Evolutionary conservation across 2,888 invertebrate species (phyloP).

Genomic region (Pyrrhosoma nymphula): DNA sequence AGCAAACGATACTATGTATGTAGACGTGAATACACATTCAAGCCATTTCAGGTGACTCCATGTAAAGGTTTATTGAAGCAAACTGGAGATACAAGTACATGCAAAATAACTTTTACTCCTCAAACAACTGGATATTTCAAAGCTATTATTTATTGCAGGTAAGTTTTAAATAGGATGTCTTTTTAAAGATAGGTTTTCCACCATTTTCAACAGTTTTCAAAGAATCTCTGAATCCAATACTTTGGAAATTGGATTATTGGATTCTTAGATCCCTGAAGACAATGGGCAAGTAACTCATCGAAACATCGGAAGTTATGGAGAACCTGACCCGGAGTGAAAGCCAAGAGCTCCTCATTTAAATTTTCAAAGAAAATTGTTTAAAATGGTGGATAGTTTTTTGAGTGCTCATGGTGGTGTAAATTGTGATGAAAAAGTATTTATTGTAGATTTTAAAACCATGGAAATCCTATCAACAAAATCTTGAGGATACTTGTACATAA

Average conservation of each 20-base stretch:
- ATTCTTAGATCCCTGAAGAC: too few species aligned
- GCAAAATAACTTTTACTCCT: constrained; percentile 36
- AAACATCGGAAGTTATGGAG: too few species aligned
- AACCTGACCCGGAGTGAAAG: too few species aligned
- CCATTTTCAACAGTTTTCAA: too few species aligned
- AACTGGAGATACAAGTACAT: neutral
- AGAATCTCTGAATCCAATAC: too few species aligned
- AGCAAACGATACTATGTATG: neutral
- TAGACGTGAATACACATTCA: neutral
- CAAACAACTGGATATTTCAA: neutral
- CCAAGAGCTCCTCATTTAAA: too few species aligned
- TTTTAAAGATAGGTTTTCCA: too few species aligned
- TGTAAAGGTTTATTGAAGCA: neutral
- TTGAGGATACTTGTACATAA: too few species aligned
- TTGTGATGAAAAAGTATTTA: neutral
- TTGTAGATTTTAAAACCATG: neutral
- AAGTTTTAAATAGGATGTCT: neutral
- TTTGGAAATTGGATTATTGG: too few species aligned
- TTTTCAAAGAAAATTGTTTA: neutral
- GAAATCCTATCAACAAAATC: too few species aligned
- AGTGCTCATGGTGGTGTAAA: neutral
- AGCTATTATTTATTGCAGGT: constrained; percentile 28
- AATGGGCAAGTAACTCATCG: too few species aligned
- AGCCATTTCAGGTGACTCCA: neutral
- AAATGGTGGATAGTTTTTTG: neutral